Conservation (phyloP, 1,140 invertebrate genomes). For the Eumaeus atala region DNA sequence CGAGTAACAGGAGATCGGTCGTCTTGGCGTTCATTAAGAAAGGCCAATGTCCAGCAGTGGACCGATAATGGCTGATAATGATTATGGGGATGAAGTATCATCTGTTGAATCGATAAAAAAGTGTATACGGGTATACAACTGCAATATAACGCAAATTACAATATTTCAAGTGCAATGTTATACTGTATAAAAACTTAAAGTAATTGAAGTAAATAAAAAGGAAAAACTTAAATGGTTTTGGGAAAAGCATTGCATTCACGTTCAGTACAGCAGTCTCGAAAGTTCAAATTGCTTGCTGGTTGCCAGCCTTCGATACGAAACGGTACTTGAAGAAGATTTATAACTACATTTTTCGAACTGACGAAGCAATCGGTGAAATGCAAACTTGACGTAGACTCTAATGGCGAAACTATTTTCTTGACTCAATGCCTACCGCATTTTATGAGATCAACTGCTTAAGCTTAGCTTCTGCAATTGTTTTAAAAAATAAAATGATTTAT, state of each 20-base stretch:
- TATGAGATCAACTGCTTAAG: background rate
- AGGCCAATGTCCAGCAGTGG: too few relatives aligned
- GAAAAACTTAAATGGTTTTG: conserved; percentile 11
- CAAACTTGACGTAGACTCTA: conserved; percentile 6
- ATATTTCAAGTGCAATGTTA: too few relatives aligned
- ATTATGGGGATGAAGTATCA: too few relatives aligned
- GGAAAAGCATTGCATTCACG: conserved; percentile 8
- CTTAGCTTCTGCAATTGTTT: background rate
- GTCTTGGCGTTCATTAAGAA: too few relatives aligned
- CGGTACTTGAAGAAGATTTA: conserved; percentile 11
- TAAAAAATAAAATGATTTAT: too few relatives aligned
- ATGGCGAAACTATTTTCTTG: conserved; percentile 4
- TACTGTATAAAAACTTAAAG: background rate
- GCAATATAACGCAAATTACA: too few relatives aligned
- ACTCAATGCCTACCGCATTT: conserved; percentile 5
- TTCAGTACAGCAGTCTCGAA: background rate
- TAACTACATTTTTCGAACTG: conserved; percentile 11
- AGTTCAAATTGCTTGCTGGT: conserved; percentile 9
- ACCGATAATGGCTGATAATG: too few relatives aligned
- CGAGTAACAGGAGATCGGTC: too few relatives aligned
- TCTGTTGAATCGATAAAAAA: too few relatives aligned
- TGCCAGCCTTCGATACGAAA: conserved; percentile 9
- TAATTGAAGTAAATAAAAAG: conserved; percentile 5
- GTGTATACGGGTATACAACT: too few relatives aligned
- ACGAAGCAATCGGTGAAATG: conserved; percentile 8